Evolutionary conservation across 2,797 vertebrate species (phyloP).

Genomic region (Tinamus major): DNA sequence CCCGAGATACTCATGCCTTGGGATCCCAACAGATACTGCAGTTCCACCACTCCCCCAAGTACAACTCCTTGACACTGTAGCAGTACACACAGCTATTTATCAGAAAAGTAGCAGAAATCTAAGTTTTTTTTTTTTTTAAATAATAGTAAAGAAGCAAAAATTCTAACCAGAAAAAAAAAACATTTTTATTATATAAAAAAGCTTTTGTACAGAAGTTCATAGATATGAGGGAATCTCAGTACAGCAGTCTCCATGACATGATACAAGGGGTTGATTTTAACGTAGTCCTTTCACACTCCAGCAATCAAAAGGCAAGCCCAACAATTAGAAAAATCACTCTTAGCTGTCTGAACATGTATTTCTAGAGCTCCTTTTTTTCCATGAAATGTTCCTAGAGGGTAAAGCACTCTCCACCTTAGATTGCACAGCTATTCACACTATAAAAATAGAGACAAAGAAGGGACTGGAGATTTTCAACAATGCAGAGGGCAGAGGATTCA

Average conservation of each 20-base stretch:
- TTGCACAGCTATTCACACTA: constrained; percentile 18
- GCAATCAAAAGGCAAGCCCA: constrained; percentile 47
- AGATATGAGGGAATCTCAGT: constrained; percentile 58
- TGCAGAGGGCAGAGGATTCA: not conserved
- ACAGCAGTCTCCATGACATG: constrained; percentile 29
- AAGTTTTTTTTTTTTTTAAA: not conserved
- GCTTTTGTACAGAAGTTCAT: constrained; percentile 55
- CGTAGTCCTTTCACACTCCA: constrained; percentile 17
- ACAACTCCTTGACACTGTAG: not conserved
- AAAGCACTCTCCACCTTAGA: constrained; percentile 34
- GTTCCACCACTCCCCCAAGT: not conserved
- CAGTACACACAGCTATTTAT: not conserved
- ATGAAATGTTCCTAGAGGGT: constrained; percentile 4
- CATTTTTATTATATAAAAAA: constrained; percentile 78
- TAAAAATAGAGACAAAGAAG: not conserved
- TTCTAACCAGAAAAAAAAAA: constrained; percentile 30
- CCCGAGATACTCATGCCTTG: not conserved
- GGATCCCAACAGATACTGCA: not conserved
- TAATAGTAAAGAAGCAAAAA: constrained; percentile 30
- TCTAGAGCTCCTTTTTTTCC: constrained; percentile 42
- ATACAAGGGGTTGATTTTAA: not conserved
- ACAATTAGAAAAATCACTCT: not conserved
- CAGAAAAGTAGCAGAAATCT: not conserved
- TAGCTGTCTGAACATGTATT: constrained; percentile 28
- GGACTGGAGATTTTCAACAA: constrained; percentile 13